Base-by-base conservation (phyloP, 2,113 vertebrate species). In the Corythaeola cristata region DNA sequence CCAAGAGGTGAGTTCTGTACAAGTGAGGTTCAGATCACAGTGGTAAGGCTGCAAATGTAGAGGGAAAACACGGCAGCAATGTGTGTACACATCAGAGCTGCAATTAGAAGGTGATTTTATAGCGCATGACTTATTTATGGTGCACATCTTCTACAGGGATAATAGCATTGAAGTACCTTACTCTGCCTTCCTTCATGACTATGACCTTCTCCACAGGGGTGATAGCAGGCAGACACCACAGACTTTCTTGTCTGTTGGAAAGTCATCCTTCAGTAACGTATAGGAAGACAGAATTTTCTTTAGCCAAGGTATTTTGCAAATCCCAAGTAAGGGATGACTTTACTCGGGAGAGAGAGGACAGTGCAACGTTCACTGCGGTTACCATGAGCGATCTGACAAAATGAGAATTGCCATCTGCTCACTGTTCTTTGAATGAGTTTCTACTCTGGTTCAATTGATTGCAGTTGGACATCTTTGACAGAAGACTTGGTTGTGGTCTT, bases 81-180 rank as follows among this genome's bases (percentile, higher is more conserved):
- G 18, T 23, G 1, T 3, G 39, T 0, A 0, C 22, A 2, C 33
- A 30, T 47, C 35, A 56, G 77, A 73, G 64, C 16, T 37, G 35
- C 44, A 47, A 4, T 24, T 50, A 22, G 49, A 49, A 50, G 28
- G 44, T 24, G 27, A 28, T n/a, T 82, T 96, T 32, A 20, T 12
- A 41, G 4, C 0, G 0, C 6, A 2, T 2, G 24, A 41, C 28
- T 62, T 33, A 28, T 8, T 84, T 13, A 27, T 6, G 32, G 33
- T 24, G 69, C n/a, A 28, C 17, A 19, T 0, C 8, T 32, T 19
- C 35, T 27, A 5, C 60, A 33, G 50, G 24, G 35, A 5, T 2
- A 24, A 5, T 2, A 24, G 18, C 21, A 1, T 5, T 55, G 59
- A 14, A 33, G 12, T 2, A 3, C 71, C 52, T 66, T 9, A 19